Conservation (phyloP, 2,797 vertebrate species). For the Ataeniobius toweri region DNA sequence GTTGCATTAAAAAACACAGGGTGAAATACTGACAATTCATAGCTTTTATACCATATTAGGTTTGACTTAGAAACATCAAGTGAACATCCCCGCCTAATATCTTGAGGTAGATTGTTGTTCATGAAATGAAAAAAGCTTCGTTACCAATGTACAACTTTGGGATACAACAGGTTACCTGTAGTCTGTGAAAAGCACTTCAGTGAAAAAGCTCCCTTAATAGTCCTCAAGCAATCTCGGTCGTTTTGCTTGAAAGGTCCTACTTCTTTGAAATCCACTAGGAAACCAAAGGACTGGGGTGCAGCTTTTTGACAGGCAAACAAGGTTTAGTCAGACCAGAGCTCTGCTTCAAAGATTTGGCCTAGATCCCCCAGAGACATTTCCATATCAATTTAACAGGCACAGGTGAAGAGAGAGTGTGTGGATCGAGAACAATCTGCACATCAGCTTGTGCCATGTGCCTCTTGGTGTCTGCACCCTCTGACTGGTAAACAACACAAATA, state of each 20-base stretch:
- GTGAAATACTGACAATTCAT: background rate
- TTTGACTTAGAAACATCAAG: background rate
- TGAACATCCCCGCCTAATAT: background rate
- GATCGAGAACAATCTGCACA: slow-evolving; percentile 44
- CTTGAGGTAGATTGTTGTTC: background rate
- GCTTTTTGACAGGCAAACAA: slow-evolving; percentile 65
- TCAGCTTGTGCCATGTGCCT: slow-evolving; percentile 30
- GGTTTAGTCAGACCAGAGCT: slow-evolving; percentile 48
- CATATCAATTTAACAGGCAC: slow-evolving; percentile 57
- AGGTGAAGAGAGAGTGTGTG: slow-evolving; percentile 35
- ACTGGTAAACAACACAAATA: slow-evolving; percentile 28
- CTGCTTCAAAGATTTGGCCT: slow-evolving; percentile 57
- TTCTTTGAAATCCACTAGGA: slow-evolving; percentile 44
- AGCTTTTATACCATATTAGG: background rate
- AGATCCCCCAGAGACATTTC: slow-evolving; percentile 44
- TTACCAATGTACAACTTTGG: slow-evolving; percentile 19
- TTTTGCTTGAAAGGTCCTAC: slow-evolving; percentile 59
- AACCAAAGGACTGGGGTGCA: slow-evolving; percentile 39
- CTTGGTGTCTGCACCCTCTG: slow-evolving; percentile 25
- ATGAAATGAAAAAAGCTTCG: background rate
- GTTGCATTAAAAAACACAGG: no score
- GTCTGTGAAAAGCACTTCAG: slow-evolving; percentile 29
- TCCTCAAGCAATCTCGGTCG: slow-evolving; percentile 32
- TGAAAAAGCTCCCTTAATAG: slow-evolving; percentile 37
- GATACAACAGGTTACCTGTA: slow-evolving; percentile 31